Conservation (phyloP, 2,113 vertebrate species). For the Tautogolabrus adspersus region DNA sequence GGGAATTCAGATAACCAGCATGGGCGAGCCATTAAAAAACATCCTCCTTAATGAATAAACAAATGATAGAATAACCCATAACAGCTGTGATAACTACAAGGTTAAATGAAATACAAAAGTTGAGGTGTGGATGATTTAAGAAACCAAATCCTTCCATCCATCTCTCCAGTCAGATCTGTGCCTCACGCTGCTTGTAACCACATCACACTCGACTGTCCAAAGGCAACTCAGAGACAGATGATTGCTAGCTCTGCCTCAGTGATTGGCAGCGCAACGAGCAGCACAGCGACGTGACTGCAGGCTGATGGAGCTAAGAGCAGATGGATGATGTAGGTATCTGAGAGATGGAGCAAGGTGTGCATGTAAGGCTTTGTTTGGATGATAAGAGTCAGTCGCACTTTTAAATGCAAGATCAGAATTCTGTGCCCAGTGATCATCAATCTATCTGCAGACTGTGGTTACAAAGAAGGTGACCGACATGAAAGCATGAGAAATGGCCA, state of each 20-base stretch:
- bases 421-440: too few relatives aligned
- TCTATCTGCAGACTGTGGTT: too few relatives aligned
- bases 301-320: slow-evolving; percentile 8
- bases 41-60: slow-evolving; percentile 13
- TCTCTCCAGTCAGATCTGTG: background rate
- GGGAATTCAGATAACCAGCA: slow-evolving; percentile 15
- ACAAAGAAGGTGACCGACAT: too few relatives aligned
- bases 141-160: background rate
- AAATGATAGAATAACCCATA: slow-evolving; percentile 17
- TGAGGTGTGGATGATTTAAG: background rate
- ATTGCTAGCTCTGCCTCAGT: slow-evolving; percentile 10
- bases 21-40: background rate
- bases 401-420: too few relatives aligned
- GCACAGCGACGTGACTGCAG: slow-evolving; percentile 2
- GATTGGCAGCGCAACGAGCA: slow-evolving; percentile 23
- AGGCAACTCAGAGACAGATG: slow-evolving; percentile 39
- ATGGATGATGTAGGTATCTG: slow-evolving; percentile 8
- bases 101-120: background rate
- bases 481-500: too few relatives aligned
- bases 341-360: background rate
- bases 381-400: too few relatives aligned
- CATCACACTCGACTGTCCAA: slow-evolving; percentile 23
- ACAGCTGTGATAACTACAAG: background rate
- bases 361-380: background rate
- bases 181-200: slow-evolving; percentile 16